Percentiles rank a stretch among this genome's conserved stretches.
phyloP scores from a whole-genome alignment of 2,888 invertebrate species.

The Dolichomitus sp. region DNA sequence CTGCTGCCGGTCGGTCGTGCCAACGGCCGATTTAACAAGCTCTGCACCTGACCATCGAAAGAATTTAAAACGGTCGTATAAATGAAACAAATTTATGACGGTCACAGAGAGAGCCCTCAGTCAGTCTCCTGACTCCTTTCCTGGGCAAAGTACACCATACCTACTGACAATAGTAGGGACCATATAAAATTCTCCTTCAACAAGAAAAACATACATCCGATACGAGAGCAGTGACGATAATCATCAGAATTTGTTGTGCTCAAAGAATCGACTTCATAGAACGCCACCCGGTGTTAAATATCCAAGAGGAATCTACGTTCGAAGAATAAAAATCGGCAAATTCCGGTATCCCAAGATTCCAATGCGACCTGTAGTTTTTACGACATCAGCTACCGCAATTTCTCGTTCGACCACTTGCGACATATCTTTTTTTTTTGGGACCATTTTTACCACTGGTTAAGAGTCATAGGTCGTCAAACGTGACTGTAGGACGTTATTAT shows the following conservation, averaged over 20 bases:
- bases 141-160: not conserved
- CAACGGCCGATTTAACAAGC: slow-evolving; percentile 70
- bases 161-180: slow-evolving; percentile 14
- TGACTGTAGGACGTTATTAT: not conserved
- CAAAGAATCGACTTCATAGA: slow-evolving; percentile 12
- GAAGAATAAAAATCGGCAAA: slow-evolving; percentile 37
- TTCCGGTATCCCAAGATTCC: slow-evolving; percentile 36
- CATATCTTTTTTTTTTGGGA: not conserved
- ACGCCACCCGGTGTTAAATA: slow-evolving; percentile 30
- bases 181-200: slow-evolving; percentile 23
- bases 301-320: slow-evolving; percentile 14
- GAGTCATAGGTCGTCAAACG: not conserved
- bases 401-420: not conserved
- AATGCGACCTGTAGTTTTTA: slow-evolving; percentile 34
- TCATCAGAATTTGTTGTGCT: not conserved
- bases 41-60: slow-evolving; percentile 74
- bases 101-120: slow-evolving; percentile 57
- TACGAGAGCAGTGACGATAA: not conserved
- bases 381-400: slow-evolving; percentile 44
- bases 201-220: not conserved
- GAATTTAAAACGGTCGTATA: slow-evolving; percentile 77
- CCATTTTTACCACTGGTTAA: slow-evolving; percentile 1
- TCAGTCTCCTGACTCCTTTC: slow-evolving; percentile 21
- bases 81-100: slow-evolving; percentile 78
- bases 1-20: slow-evolving; percentile 20